Evolutionary conservation across 1,140 invertebrate species (phyloP).

Genomic region (Armadillidium nasatum): DNA sequence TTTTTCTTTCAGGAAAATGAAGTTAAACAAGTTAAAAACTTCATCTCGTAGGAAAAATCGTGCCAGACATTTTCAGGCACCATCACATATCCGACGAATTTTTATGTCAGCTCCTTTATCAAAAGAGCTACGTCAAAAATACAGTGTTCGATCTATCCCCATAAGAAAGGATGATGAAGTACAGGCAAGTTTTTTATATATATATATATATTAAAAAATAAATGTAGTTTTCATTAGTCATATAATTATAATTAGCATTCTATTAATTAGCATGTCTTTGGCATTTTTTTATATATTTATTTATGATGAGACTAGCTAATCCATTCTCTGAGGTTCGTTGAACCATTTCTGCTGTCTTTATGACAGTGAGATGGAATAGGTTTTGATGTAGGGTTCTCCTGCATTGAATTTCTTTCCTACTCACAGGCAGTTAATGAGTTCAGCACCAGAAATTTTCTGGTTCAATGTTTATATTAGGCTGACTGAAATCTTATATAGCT

Average conservation of each 20-base stretch:
- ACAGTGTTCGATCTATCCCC: slow-evolving; percentile 95
- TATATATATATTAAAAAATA: no score
- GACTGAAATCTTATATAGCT: not conserved
- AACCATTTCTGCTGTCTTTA: not conserved
- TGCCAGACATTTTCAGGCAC: slow-evolving; percentile 96
- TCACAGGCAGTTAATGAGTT: slow-evolving; percentile 8
- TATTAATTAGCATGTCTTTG: no score
- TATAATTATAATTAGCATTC: no score
- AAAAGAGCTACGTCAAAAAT: slow-evolving; percentile 95
- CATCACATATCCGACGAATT: slow-evolving; percentile 89
- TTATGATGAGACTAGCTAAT: slow-evolving; percentile 39
- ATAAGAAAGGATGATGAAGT: slow-evolving; percentile 99
- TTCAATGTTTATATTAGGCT: slow-evolving; percentile 7
- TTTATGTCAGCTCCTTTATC: slow-evolving; percentile 99
- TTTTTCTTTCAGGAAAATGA: slow-evolving; percentile 64
- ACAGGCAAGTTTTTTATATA: slow-evolving; percentile 62
- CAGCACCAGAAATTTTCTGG: slow-evolving; percentile 13
- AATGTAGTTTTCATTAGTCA: no score
- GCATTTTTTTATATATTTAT: no score
- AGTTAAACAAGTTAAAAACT: slow-evolving; percentile 89
- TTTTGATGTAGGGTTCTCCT: slow-evolving; percentile 21
- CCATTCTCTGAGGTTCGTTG: slow-evolving; percentile 32
- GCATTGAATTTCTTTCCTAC: not conserved
- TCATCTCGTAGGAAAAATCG: slow-evolving; percentile 92
- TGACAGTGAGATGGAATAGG: slow-evolving; percentile 7